Percentiles rank a stretch among this genome's conserved stretches.
Conservation (phyloP, 2,113 vertebrate genomes). For the Poecilia latipinna region DNA sequence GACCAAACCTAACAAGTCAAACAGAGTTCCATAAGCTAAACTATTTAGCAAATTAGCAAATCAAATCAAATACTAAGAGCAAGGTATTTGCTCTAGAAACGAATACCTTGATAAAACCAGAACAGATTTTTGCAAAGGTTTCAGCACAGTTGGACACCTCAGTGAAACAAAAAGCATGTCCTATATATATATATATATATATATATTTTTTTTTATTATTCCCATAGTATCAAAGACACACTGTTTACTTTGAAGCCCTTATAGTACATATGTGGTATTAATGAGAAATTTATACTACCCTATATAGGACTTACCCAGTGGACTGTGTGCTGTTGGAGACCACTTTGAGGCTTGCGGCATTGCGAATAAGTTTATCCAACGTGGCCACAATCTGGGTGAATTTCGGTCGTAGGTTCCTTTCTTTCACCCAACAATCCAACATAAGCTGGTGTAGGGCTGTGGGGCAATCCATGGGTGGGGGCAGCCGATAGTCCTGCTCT, state of each 20-base stretch:
- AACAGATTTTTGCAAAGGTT: conserved; percentile 1
- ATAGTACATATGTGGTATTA: conserved; percentile 1
- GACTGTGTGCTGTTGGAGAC: conserved; percentile 92
- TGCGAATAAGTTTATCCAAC: conserved; percentile 97
- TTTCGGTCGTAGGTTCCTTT: conserved; percentile 96
- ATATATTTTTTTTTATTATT: background rate
- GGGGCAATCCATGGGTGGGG: conserved; percentile 98
- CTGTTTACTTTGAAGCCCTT: background rate
- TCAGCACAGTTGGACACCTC: background rate
- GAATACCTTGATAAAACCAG: conserved; percentile 13
- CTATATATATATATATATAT: no score
- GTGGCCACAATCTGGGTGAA: conserved; percentile 98
- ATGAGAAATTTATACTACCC: background rate
- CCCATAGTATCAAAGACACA: background rate
- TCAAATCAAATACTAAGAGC: background rate
- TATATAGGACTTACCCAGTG: conserved; percentile 85
- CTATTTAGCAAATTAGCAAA: conserved; percentile 19
- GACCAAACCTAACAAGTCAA: conserved; percentile 8
- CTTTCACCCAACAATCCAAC: conserved; percentile 98
- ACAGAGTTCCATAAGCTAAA: conserved; percentile 24
- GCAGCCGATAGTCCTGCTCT: conserved; percentile 97
- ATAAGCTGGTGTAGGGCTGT: conserved; percentile 97
- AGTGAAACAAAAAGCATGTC: background rate
- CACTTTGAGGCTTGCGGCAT: conserved; percentile 97
- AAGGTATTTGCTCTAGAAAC: background rate